Evolutionary conservation across 2,113 vertebrate species (phyloP).

Genomic region (Andinoacara biseriatus): DNA sequence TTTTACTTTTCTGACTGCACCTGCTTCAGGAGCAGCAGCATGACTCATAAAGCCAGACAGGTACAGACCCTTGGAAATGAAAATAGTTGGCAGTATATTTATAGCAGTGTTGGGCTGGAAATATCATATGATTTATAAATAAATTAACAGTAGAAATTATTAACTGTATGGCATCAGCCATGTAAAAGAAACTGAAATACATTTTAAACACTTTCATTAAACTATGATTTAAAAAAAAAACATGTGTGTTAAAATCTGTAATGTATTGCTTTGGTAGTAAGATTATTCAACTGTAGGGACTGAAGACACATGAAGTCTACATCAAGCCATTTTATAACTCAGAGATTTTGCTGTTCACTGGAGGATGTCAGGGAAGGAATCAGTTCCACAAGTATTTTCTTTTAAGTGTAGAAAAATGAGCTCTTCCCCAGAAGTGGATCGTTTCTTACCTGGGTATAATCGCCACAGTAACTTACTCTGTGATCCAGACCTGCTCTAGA

Average conservation of each 20-base stretch:
- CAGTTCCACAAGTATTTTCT: neutral
- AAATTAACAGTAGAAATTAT: neutral
- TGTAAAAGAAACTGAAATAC: too few species aligned
- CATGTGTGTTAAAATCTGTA: neutral
- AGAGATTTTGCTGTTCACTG: neutral
- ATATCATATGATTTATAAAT: neutral
- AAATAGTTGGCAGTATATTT: constrained; percentile 18
- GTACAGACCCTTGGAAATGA: neutral
- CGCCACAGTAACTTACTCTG: neutral
- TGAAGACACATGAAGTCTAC: neutral
- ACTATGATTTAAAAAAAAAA: too few species aligned
- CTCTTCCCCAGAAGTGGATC: neutral
- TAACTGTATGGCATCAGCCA: neutral
- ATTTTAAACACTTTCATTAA: too few species aligned
- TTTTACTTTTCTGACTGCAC: neutral
- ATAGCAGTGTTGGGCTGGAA: neutral
- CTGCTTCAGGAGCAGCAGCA: neutral
- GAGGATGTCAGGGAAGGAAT: neutral
- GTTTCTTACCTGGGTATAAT: neutral
- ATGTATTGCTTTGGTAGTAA: neutral
- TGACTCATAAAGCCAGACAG: constrained; percentile 53
- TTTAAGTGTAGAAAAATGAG: too few species aligned
- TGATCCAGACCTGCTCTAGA: too few species aligned
- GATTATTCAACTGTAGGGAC: neutral
- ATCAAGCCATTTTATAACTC: neutral